Conservation (phyloP, 2,113 vertebrate genomes). For the Ranitomeya variabilis region DNA sequence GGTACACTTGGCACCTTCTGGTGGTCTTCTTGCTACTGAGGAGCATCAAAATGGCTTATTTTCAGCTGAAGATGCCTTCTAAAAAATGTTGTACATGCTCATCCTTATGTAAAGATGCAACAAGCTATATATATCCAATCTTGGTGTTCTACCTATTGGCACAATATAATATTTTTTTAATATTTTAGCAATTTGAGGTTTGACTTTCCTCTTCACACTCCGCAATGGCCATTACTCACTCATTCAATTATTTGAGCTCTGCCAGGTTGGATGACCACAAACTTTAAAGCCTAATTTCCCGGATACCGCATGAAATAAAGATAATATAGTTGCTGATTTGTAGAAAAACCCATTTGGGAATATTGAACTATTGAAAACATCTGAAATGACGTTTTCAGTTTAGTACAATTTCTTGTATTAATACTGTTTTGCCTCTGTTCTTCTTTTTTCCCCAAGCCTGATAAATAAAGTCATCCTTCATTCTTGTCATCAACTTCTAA, state of each 20-base stretch:
- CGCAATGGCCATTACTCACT: neutral
- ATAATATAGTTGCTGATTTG: neutral
- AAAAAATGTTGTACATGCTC: no score
- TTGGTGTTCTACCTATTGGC: no score
- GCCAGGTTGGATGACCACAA: neutral
- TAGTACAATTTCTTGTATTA: neutral
- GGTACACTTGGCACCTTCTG: no score
- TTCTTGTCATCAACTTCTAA: slow-evolving; percentile 30
- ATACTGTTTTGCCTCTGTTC: neutral
- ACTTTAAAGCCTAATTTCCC: neutral
- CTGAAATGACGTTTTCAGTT: neutral
- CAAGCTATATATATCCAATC: no score
- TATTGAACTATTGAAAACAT: neutral
- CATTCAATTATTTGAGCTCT: neutral
- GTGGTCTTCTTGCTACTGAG: no score
- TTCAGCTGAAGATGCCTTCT: neutral
- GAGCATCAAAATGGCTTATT: no score
- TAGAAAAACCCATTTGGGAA: neutral
- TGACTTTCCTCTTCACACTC: neutral
- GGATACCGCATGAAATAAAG: neutral
- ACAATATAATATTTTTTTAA: no score
- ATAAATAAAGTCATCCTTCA: slow-evolving; percentile 8
- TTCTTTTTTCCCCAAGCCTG: neutral
- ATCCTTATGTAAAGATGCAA: no score
- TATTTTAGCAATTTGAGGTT: neutral